A percentile compares a stretch with the other conserved stretches of the same genome.
Evolutionary conservation across 1,140 invertebrate genomes (phyloP).

Genomic region (Drosophila sechellia): DNA sequence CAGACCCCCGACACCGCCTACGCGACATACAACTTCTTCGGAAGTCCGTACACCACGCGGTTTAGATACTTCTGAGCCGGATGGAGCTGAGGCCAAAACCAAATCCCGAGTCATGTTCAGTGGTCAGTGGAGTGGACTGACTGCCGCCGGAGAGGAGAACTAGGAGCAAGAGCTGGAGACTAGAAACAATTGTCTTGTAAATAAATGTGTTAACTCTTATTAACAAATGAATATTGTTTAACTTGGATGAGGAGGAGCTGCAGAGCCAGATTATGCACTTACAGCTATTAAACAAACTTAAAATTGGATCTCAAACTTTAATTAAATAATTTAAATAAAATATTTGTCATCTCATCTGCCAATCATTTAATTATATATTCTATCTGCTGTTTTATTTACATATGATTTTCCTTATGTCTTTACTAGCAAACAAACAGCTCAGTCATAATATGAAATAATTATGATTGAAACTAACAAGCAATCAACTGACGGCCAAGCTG

Average conservation of each 20-base stretch:
- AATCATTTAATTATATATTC: too few species aligned
- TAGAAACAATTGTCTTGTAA: conserved; percentile 68
- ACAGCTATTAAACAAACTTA: background rate
- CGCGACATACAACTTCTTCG: conserved; percentile 70
- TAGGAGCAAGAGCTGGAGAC: conserved; percentile 55
- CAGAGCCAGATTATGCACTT: too few species aligned
- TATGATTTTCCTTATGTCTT: background rate
- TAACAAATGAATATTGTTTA: conserved; percentile 52
- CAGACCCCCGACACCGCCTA: conserved; percentile 73
- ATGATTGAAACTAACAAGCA: conserved; percentile 9
- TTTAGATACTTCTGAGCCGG: conserved; percentile 67
- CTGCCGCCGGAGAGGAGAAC: conserved; percentile 26
- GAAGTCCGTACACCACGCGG: conserved; percentile 66
- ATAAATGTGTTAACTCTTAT: conserved; percentile 74
- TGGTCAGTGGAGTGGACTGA: conserved; percentile 38
- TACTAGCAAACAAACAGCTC: background rate
- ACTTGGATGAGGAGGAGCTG: conserved; percentile 12
- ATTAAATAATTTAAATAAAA: background rate
- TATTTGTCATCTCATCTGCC: too few species aligned
- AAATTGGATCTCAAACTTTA: background rate
- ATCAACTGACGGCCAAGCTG: background rate
- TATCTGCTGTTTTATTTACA: background rate
- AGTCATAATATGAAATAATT: background rate
- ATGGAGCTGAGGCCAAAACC: conserved; percentile 26
- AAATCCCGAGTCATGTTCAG: conserved; percentile 41